Conservation (phyloP, 2,888 invertebrate genomes). For the Drosophila tanythrix region DNA sequence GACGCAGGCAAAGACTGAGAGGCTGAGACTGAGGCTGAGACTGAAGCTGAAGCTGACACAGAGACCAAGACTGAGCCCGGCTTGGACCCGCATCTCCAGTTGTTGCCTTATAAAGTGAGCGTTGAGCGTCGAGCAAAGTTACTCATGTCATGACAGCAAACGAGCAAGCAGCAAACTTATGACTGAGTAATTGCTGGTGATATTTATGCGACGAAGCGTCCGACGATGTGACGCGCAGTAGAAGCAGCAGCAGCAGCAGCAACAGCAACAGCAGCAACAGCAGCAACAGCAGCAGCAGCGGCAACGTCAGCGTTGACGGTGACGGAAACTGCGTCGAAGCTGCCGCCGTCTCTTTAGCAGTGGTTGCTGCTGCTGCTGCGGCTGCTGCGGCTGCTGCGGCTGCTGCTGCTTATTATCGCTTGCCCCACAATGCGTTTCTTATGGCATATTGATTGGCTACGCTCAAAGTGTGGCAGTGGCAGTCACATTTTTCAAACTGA, state of each 20-base stretch:
- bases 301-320: constrained; percentile 20
- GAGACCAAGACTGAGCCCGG: constrained; percentile 1
- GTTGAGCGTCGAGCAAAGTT: constrained; percentile 67
- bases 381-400: constrained; percentile 39
- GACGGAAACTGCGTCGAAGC: constrained; percentile 45
- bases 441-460: constrained; percentile 64
- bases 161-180: constrained; percentile 82
- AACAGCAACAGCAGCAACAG: constrained; percentile 16
- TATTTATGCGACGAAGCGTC: constrained; percentile 85
- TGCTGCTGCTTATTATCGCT: constrained; percentile 61
- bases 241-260: constrained; percentile 8
- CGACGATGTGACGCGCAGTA: constrained; percentile 59
- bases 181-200: constrained; percentile 84
- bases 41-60: neutral
- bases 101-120: constrained; percentile 74
- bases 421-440: constrained; percentile 57
- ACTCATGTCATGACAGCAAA: constrained; percentile 80
- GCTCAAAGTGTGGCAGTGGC: neutral
- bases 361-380: constrained; percentile 38
- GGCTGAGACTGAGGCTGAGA: neutral
- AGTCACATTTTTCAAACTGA: neutral
- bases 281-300: constrained; percentile 1
- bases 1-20: neutral
- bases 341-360: constrained; percentile 49
- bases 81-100: constrained; percentile 26